A percentile compares a stretch with the other conserved stretches of the same genome.
phyloP scores from a whole-genome alignment of 2,113 vertebrate genomes.

The Agelaius phoeniceus region DNA sequence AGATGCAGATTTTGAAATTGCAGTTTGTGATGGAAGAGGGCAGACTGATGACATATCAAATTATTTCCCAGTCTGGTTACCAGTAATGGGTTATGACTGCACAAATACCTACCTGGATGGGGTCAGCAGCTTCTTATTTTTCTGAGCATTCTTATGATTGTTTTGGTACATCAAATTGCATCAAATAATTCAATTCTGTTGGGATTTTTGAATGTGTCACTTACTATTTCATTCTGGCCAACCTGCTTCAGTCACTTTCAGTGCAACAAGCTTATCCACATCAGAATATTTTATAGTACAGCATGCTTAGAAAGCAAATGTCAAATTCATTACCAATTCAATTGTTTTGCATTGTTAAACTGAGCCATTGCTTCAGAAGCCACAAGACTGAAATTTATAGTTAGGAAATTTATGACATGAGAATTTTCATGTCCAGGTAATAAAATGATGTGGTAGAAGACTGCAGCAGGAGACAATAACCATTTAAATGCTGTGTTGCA shows the following conservation, averaged over 20 bases:
- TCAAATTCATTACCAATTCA: not conserved
- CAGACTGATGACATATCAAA: not conserved
- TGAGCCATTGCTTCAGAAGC: not conserved
- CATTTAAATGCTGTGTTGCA: not conserved
- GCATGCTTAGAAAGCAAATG: constrained; percentile 23
- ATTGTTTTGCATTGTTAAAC: not conserved
- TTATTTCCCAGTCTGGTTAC: not conserved
- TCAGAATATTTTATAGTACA: not conserved
- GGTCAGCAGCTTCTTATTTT: not conserved
- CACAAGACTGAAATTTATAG: not conserved
- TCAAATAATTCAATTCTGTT: not conserved
- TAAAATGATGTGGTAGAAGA: not conserved
- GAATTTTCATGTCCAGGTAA: not conserved
- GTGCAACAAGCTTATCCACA: not conserved
- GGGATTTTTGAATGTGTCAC: not conserved
- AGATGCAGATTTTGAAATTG: not conserved
- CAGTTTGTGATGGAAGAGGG: not conserved
- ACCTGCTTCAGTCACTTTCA: not conserved
- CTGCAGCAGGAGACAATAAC: not conserved
- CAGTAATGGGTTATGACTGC: not conserved
- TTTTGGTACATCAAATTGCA: not conserved
- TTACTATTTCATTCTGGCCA: not conserved
- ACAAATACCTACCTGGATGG: not conserved
- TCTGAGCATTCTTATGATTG: not conserved
- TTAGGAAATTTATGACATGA: not conserved